Base-by-base conservation (phyloP, 2,113 vertebrate species). In the Cichladusa arquata region DNA sequence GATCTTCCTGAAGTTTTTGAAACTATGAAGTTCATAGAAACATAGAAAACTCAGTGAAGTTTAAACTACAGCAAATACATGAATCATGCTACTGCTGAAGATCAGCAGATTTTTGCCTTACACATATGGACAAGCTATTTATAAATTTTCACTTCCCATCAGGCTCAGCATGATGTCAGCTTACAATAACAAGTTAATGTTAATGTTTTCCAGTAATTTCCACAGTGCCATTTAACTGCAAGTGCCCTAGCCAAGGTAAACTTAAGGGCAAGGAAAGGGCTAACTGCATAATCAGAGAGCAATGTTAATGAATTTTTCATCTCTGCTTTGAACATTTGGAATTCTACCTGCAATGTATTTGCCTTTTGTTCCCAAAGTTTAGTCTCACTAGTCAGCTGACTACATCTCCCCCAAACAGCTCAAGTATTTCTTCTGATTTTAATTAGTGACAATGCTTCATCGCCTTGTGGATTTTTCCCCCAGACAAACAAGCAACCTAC, bases 121-220 rank as follows among this genome's bases (percentile, higher is more conserved):
- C 57, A 65, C 95, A 97, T 94, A 97, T 29, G 93, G 89, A 96
- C 60, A 78, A 97, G 89, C 96, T 98, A 98, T 98, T 98, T 98
- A 98, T 98, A 98, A 97, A 97, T 95, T 96, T 94, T 91, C 66
- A 92, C 89, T 98, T 98, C 97, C 97, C 95, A 98, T 97, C 94
- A 97, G 85, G 93, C 94, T 96, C 95, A 96, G 96, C 88, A 93
- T 86, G 61, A 97, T 97, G 97, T 97, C 96, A 97, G 96, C 95
- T 97, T 98, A 98, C 97, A 98, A 98, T 96, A 98, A 98, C 97
- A 98, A 97, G 96, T 97, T 98, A 98, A 97, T 96, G 92, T 97
- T 97, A 96, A 98, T 98, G 97, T 97, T 98, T 98, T 98, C 97
- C 98, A 98, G 97, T 97, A 96, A 98, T 98, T 98, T 97, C 97